These are phyloP conservation scores for Orthonyx spaldingii DNA, from an alignment of 2,113 vertebrate genomes.

Conservation along the genomic window DNA sequence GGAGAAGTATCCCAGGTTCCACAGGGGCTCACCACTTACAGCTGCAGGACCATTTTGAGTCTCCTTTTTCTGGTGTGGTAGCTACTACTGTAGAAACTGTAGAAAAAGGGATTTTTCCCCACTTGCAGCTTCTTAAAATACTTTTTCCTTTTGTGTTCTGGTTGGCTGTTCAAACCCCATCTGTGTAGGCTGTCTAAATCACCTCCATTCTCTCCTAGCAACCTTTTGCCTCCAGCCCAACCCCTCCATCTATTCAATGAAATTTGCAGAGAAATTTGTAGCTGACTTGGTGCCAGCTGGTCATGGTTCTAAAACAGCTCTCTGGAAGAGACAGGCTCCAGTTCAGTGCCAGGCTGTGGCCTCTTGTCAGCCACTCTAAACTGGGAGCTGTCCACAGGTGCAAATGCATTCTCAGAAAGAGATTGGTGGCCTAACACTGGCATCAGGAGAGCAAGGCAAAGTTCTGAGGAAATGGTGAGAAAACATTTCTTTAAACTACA, in stretches of 20 bases:
- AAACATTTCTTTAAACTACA: not conserved
- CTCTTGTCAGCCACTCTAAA: not conserved
- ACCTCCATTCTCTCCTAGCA: conserved; percentile 33
- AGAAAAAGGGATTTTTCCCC: not conserved
- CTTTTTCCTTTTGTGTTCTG: not conserved
- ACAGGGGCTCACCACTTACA: not conserved
- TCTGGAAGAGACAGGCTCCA: not conserved
- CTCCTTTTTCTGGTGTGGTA: not conserved
- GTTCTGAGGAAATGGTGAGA: not conserved
- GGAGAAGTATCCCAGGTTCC: not conserved
- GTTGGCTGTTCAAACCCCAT: not conserved
- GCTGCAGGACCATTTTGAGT: not conserved
- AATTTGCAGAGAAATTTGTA: conserved; percentile 11
- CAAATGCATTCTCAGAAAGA: not conserved
- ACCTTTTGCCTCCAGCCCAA: conserved; percentile 25
- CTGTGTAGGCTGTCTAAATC: not conserved
- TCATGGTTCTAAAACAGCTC: not conserved
- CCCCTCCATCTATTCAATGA: not conserved
- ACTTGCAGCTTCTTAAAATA: not conserved
- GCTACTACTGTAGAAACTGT: not conserved
- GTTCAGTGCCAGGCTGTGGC: not conserved
- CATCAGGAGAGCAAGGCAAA: not conserved
- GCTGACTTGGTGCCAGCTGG: not conserved
- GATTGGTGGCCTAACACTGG: not conserved
- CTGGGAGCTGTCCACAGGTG: not conserved